These are phyloP conservation scores for Odontomachus brunneus DNA, from an alignment of 1,140 invertebrate species.

Conservation along the genomic window DNA sequence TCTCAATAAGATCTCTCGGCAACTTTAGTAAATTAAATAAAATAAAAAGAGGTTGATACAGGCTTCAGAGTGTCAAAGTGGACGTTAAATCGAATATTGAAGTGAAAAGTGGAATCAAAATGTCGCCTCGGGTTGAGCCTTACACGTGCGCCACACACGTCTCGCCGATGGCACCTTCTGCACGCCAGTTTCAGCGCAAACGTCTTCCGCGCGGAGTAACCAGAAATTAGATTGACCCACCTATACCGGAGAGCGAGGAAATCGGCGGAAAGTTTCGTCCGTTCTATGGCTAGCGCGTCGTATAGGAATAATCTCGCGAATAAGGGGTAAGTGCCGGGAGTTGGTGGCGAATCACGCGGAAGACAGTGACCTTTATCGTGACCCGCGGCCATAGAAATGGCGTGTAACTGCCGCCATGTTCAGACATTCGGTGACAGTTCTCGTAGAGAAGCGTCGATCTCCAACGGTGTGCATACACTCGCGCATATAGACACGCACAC, in stretches of 20 bases:
- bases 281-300: neutral
- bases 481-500: neutral
- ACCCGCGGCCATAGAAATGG: constrained; percentile 38
- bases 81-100: no score
- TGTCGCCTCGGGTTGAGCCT: no score
- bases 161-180: neutral
- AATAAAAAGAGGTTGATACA: no score
- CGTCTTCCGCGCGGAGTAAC: neutral
- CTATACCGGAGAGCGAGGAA: constrained; percentile 21
- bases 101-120: no score
- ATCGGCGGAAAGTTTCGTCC: constrained; percentile 46
- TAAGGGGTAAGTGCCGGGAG: constrained; percentile 6
- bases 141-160: neutral
- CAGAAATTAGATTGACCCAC: constrained; percentile 21
- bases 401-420: constrained; percentile 56
- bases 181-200: neutral
- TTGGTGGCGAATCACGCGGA: constrained; percentile 54
- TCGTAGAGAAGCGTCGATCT: constrained; percentile 33
- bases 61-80: no score
- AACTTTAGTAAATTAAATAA: no score
- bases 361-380: constrained; percentile 63
- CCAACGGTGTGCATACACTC: neutral
- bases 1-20: no score
- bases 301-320: constrained; percentile 54
- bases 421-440: constrained; percentile 65